These are phyloP conservation scores for Furcula furcula DNA, from an alignment of 2,888 invertebrate species.

Conservation along the genomic window DNA sequence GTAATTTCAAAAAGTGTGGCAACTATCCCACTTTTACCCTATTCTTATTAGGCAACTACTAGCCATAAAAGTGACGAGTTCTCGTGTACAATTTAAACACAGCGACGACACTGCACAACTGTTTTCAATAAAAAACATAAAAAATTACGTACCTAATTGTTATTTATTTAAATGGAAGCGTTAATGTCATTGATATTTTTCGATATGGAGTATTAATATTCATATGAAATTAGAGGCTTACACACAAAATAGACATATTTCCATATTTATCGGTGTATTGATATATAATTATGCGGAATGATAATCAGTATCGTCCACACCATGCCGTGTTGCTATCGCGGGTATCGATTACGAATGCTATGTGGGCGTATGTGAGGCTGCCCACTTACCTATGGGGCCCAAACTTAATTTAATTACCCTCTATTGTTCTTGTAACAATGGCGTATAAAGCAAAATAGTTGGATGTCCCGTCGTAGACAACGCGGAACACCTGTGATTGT, in stretches of 20 bases:
- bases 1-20: no score
- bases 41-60: no score
- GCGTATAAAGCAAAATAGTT: constrained; percentile 34
- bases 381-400: constrained; percentile 29
- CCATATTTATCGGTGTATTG: constrained; percentile 3
- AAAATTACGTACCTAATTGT: no score
- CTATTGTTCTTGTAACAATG: constrained; percentile 55
- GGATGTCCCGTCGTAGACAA: constrained; percentile 23
- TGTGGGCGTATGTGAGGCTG: constrained; percentile 38
- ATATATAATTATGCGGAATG: constrained; percentile 8
- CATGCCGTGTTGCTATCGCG: constrained; percentile 19
- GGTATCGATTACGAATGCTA: constrained; percentile 40
- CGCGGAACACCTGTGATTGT: constrained; percentile 37
- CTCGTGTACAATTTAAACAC: no score
- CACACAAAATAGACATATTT: constrained; percentile 3
- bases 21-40: no score
- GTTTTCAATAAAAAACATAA: no score
- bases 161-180: no score
- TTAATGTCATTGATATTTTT: no score
- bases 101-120: no score
- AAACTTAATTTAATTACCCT: constrained; percentile 51
- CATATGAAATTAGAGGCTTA: constrained; percentile 15
- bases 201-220: constrained; percentile 13
- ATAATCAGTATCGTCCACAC: constrained; percentile 15
- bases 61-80: no score